phyloP scores from a whole-genome alignment of 2,113 vertebrate genomes.

The Calidris pugnax region DNA sequence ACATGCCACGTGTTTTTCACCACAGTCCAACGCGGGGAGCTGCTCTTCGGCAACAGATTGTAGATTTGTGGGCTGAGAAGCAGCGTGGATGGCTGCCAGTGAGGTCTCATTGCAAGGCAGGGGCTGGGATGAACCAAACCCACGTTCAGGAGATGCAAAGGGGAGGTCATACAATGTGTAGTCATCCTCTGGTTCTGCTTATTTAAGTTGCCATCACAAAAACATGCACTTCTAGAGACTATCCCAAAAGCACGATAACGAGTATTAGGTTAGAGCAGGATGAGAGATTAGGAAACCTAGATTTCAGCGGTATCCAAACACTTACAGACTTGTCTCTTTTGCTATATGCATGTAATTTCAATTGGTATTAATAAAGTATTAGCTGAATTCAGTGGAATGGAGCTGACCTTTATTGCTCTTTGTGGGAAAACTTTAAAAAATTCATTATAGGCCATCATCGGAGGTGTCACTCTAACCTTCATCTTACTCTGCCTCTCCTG shows the following conservation, averaged over 20 bases:
- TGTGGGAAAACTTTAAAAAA: conserved; percentile 9
- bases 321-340: background rate
- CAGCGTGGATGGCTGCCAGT: rapidly evolving
- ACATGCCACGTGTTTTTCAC: rapidly evolving
- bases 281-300: background rate
- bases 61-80: background rate
- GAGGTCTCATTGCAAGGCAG: background rate
- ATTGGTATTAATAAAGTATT: background rate
- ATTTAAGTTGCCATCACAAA: background rate
- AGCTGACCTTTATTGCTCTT: background rate
- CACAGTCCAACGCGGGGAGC: rapidly evolving
- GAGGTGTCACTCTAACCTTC: background rate
- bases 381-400: background rate
- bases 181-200: background rate
- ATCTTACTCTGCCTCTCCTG: background rate
- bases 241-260: rapidly evolving
- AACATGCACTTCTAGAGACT: background rate
- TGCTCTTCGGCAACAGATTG: background rate
- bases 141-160: background rate
- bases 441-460: background rate
- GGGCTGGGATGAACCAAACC: background rate
- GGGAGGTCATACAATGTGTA: rapidly evolving
- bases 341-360: background rate
- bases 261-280: background rate
- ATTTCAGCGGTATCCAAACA: background rate